Evolutionary conservation across 2,888 invertebrate genomes (phyloP), one percentile per base, ranked within the genome.

Genomic region (Coelinius sp.): DNA sequence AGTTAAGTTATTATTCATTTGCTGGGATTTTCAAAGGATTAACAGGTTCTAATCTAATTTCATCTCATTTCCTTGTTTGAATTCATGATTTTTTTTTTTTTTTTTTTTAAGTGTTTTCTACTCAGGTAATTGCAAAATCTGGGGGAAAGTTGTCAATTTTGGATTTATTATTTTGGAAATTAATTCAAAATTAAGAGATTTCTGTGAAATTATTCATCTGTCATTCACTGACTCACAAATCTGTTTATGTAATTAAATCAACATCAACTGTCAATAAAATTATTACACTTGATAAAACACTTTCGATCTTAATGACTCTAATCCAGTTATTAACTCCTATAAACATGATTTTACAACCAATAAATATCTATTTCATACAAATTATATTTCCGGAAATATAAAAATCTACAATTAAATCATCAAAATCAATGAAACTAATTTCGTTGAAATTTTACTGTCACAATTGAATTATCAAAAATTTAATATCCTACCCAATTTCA

Each of bases 31-130:
- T 31, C 17, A 59, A 59, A 31, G 17, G n/a, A 59, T 59, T 35
- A 59, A 59, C 59, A 14, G 31, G 59, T 59, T 59, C 5, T 17
- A 59, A 17, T 35, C 59, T 6, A 17, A 17, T 17, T 31, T 17
- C 59, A 35, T 59, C 31, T 31, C 20, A 59, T 59, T 59, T 59
- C 35, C 59, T 35, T 59, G 59, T 59, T 31, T 10, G 14, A 59
- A 35, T 59, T 7, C 24, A 1, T 6, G 1, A 12, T 22, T 53
- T 53, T 53, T 53, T 53, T 17, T 31, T 31, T 31, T 31, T 31
- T 4, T 31, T 31, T 31, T 4, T 6, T 31, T 31, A 31, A 31
- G 4, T 31, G 4, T 31, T 31, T 31, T 31, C 5, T 31, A 31
- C 31, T n/a, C n/a, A n/a, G n/a, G n/a, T n/a, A n/a, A n/a, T n/a